Conservation (phyloP, 2,797 vertebrate species). For the Bovichtus variegatus region DNA sequence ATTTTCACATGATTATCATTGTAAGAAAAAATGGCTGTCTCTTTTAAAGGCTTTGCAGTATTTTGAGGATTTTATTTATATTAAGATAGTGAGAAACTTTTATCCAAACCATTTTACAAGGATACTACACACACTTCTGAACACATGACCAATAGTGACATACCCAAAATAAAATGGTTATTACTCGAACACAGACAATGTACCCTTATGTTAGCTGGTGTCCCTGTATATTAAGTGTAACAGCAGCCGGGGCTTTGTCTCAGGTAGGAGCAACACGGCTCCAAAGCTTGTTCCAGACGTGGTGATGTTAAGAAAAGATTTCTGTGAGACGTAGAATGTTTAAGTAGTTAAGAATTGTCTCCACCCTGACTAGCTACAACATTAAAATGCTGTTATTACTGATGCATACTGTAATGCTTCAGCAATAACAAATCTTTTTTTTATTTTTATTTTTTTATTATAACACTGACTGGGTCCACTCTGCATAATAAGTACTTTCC, state of each 20-base stretch:
- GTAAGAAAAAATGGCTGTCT: not conserved
- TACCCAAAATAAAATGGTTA: constrained; percentile 16
- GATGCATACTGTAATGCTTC: too few species aligned
- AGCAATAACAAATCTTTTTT: too few species aligned
- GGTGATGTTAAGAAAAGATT: too few species aligned
- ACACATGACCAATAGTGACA: not conserved
- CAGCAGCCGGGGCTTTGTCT: not conserved
- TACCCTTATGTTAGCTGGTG: not conserved
- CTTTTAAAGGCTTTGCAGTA: not conserved
- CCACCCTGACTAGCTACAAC: too few species aligned
- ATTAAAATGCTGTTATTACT: too few species aligned
- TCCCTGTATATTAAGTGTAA: not conserved
- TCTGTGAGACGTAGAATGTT: too few species aligned
- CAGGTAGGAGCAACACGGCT: not conserved
- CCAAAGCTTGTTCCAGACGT: not conserved
- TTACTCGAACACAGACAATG: not conserved
- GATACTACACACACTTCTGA: not conserved
- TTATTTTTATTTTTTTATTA: too few species aligned
- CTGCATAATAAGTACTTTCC: too few species aligned
- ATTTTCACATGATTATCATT: constrained; percentile 1
- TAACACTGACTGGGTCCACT: too few species aligned
- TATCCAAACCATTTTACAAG: constrained; percentile 15
- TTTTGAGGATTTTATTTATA: constrained; percentile 12
- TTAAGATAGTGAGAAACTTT: not conserved
- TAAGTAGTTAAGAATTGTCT: too few species aligned